Evolutionary conservation across 1,140 invertebrate genomes (phyloP), one percentile per base, ranked within the genome.

Genomic region (Paracyclopina nana): DNA sequence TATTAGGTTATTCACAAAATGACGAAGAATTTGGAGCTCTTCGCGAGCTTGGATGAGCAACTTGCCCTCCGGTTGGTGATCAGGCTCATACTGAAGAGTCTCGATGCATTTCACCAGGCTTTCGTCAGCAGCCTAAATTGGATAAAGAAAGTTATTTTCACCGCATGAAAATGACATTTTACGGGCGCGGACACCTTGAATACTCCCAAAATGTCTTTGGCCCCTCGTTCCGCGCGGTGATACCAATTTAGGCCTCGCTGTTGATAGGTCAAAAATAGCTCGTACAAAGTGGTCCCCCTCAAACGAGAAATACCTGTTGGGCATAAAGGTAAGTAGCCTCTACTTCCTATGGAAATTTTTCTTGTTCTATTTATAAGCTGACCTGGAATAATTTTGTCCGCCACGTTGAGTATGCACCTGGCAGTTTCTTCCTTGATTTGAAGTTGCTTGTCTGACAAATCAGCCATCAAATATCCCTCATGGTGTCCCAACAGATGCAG

Each of bases 391-490:
- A 80, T 59, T 30, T 71, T 62, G 40, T 75, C 68, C 6, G 74
- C 67, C 28, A 79, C 55, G 43, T 71, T 65, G 2, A 80, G 56
- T 0, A 80, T 60, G 52, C 79, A 75, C 26, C 73, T 63, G 46
- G 77, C 78, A 0, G 80, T 62, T 8, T 72, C 63, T 24, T 75
- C 66, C 61, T 79, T 78, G 11, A 75, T 62, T 42, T 70, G 62
- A 0, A 79, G 55, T 1, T 69, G 58, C 14, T 68, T 58, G 11
- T 72, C 68, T 3, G 68, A 59, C 0, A 78, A 57, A 46, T 77
- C 75, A 75, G 66, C 59, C 50, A 73, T 61, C 0, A 57, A 57
- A 53, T 65, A 74, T 41, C 34, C 70, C 70, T 51, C 68, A 63
- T 12, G 67, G 62, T 60, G 69, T 22, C 73, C 75, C 61, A 78